Evolutionary conservation across 2,797 vertebrate species (phyloP).

Genomic region (Sebastes vulpes): DNA sequence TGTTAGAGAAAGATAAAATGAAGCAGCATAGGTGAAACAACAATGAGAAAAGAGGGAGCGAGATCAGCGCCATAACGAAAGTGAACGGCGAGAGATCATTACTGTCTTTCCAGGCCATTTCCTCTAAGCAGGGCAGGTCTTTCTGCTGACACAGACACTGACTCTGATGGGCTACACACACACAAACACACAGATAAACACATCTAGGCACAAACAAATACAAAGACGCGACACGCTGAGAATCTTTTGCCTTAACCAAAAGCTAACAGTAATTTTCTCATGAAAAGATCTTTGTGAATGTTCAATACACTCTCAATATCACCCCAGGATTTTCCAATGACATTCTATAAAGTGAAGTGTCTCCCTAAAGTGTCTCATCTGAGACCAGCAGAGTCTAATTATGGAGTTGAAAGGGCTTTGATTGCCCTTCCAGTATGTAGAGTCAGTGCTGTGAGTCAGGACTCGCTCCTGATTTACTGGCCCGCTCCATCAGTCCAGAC

Average conservation of each 20-base stretch:
- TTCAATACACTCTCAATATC: constrained; percentile 34
- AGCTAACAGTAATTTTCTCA: constrained; percentile 33
- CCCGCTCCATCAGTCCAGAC: constrained; percentile 73
- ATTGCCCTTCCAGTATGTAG: constrained; percentile 71
- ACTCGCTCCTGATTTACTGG: constrained; percentile 69
- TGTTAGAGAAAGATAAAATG: background rate
- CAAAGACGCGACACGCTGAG: constrained; percentile 5
- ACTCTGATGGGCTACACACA: constrained; percentile 43
- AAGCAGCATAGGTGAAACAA: constrained; percentile 13
- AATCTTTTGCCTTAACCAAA: constrained; percentile 52
- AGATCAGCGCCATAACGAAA: constrained; percentile 57
- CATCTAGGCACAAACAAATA: constrained; percentile 15
- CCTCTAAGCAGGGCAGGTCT: constrained; percentile 56
- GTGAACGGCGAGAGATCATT: constrained; percentile 74
- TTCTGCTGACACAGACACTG: constrained; percentile 82
- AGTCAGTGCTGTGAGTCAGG: constrained; percentile 62
- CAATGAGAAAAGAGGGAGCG: constrained; percentile 11
- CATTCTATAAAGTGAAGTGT: constrained; percentile 58
- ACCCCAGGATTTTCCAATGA: constrained; percentile 49
- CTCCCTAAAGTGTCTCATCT: constrained; percentile 56
- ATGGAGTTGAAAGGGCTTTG: constrained; percentile 62
- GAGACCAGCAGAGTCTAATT: constrained; percentile 70
- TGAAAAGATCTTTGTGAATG: constrained; percentile 17
- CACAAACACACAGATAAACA: constrained; percentile 36
- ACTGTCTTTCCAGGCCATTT: constrained; percentile 83